phyloP scores from a whole-genome alignment of 2,888 invertebrate genomes.

The Schizaphis graminum region DNA sequence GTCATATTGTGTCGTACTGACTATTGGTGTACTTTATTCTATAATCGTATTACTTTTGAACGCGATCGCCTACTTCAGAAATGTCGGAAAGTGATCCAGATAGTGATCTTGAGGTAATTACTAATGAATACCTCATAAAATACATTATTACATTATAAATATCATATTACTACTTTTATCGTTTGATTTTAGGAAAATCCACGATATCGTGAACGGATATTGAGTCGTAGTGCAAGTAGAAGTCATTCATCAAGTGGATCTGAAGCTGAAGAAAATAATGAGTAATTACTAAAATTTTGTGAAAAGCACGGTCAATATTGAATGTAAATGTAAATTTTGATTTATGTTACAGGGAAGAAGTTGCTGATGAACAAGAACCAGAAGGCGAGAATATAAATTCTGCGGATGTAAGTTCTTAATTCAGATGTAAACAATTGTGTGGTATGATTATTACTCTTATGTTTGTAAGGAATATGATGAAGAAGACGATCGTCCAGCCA shows the following conservation, averaged over 20 bases:
- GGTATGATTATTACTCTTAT: background rate
- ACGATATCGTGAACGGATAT: constrained; percentile 66
- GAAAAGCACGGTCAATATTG: background rate
- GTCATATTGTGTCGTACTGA: background rate
- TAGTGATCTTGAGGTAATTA: background rate
- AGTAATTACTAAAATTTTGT: constrained; percentile 60
- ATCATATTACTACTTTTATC: background rate
- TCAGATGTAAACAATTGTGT: constrained; percentile 70
- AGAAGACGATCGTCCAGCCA: constrained; percentile 84
- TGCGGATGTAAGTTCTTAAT: constrained; percentile 70
- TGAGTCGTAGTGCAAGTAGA: constrained; percentile 66
- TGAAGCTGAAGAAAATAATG: constrained; percentile 69
- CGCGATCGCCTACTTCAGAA: background rate
- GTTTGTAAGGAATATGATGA: constrained; percentile 78
- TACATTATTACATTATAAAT: background rate
- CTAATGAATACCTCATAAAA: background rate
- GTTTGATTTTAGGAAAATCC: constrained; percentile 39
- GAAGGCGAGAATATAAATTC: constrained; percentile 79
- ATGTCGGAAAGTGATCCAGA: background rate
- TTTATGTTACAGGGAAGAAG: constrained; percentile 73
- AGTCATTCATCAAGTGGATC: constrained; percentile 68
- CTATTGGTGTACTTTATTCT: background rate
- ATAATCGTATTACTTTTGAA: background rate
- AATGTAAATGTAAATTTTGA: constrained; percentile 27
- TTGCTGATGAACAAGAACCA: constrained; percentile 82